Conservation (phyloP, 1,140 invertebrate genomes). For the Zaprionus inermis region DNA sequence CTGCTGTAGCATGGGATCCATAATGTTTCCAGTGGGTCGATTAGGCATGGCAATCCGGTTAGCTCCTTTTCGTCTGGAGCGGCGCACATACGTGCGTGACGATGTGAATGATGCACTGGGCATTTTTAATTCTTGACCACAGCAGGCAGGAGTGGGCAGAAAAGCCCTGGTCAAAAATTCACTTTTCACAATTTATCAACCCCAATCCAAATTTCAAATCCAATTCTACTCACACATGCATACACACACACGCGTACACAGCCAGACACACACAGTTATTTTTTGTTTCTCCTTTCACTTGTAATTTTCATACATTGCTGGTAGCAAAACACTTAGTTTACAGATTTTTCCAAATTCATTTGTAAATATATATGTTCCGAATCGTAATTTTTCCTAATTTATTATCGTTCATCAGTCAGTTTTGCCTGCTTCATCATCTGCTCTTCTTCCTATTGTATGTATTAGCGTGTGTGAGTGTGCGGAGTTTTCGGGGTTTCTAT, state of each 20-base stretch:
- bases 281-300: slow-evolving; percentile 66
- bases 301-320: slow-evolving; percentile 29
- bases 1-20: slow-evolving; percentile 86
- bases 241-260: slow-evolving; percentile 37
- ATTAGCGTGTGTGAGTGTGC: slow-evolving; percentile 56
- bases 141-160: slow-evolving; percentile 25
- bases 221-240: slow-evolving; percentile 57
- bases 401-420: slow-evolving; percentile 48
- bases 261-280: slow-evolving; percentile 45
- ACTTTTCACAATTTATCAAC: slow-evolving; percentile 76
- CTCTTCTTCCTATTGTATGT: slow-evolving; percentile 69
- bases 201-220: slow-evolving; percentile 69
- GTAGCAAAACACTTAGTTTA: slow-evolving; percentile 23
- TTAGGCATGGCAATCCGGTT: slow-evolving; percentile 92
- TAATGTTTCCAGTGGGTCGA: slow-evolving; percentile 87
- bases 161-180: slow-evolving; percentile 49
- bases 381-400: slow-evolving; percentile 31
- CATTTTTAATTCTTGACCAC: slow-evolving; percentile 87
- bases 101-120: slow-evolving; percentile 95
- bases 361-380: slow-evolving; percentile 3
- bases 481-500: slow-evolving; percentile 79
- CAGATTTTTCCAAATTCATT: slow-evolving; percentile 11
- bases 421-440: slow-evolving; percentile 62
- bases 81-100: slow-evolving; percentile 92
- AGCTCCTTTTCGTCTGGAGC: slow-evolving; percentile 92